These are phyloP conservation scores for Callyntrura guangdongensis DNA, from an alignment of 2,888 invertebrate species.

Conservation along the genomic window DNA sequence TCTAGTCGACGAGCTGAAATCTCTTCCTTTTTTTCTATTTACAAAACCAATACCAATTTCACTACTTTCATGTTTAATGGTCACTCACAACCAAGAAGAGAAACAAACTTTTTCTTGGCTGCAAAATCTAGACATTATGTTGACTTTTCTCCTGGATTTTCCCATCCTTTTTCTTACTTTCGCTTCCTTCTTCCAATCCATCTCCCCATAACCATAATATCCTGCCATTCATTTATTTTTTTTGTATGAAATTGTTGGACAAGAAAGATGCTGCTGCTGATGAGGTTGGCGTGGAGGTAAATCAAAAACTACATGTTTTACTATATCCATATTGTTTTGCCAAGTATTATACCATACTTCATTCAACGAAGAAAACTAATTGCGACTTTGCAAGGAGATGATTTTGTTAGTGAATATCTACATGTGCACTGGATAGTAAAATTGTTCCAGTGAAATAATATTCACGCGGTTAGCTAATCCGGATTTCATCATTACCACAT, in stretches of 20 bases:
- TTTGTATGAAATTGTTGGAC: too few relatives aligned
- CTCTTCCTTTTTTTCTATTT: slow-evolving; percentile 46
- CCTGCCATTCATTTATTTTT: too few relatives aligned
- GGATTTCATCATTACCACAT: slow-evolving; percentile 40
- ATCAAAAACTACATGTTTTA: too few relatives aligned
- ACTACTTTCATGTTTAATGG: slow-evolving; percentile 28
- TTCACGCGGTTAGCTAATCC: slow-evolving; percentile 28
- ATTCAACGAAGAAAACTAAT: too few relatives aligned
- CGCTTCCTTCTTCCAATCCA: background rate
- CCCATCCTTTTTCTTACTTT: background rate
- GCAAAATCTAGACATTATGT: background rate
- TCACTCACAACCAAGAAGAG: slow-evolving; percentile 57
- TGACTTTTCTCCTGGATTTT: background rate
- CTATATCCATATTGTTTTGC: too few relatives aligned
- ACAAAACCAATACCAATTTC: slow-evolving; percentile 35
- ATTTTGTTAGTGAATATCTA: too few relatives aligned
- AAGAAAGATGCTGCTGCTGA: too few relatives aligned
- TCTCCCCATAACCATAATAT: too few relatives aligned
- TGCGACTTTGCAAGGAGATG: too few relatives aligned
- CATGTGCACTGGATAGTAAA: background rate
- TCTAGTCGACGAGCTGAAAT: slow-evolving; percentile 32
- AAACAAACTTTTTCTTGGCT: background rate
- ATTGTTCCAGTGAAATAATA: slow-evolving; percentile 30
- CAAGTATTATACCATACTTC: too few relatives aligned
- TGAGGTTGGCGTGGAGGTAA: too few relatives aligned